Evolutionary conservation across 2,797 vertebrate genomes (phyloP), one percentile per base, ranked within the genome.

Genomic region (Morus bassanus): DNA sequence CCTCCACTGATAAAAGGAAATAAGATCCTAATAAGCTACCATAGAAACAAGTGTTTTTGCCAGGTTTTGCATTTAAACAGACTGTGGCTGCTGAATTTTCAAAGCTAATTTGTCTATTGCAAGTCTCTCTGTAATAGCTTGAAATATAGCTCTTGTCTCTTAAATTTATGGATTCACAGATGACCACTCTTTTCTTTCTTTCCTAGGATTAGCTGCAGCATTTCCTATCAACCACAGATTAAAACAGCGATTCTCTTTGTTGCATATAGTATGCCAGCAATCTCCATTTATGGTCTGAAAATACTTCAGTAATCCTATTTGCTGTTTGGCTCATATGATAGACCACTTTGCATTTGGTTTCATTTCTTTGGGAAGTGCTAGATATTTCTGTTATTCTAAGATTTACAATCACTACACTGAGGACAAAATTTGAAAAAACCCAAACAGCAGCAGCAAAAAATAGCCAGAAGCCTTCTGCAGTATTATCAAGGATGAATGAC

Each of bases 11-110:
- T 72, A 79, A 80, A 85, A 89, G 70, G 75, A 91, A 92, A 28
- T 28, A 59, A 79, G 79, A 95, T 61, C 50, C 53, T 77, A 79
- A 68, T 46, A 80, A 39, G 72, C 72, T 93, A 48, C 81, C 81
- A 83, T 61, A 89, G 92, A 70, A 91, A 91, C 82, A 84, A 77
- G 41, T 13, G 24, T 0, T 28, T 94, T 78, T 92, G 61, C 48
- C 85, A 75, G 75, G 46, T 78, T 95, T 94, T 96, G 77, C 80
- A 95, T 95, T 92, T 93, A 83, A 93, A 88, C 87, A 93, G 46
- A 43, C 46, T 18, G 19, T 56, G 33, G 61, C 85, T 93, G 73
- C 65, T 97, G 89, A 93, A 93, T 97, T 95, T 96, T 83, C 92
- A 94, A 85, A 93, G 70, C 39, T 92, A 6, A 80, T 76, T 45